phyloP scores from a whole-genome alignment of 2,888 invertebrate species.

The Thecophora atra region DNA sequence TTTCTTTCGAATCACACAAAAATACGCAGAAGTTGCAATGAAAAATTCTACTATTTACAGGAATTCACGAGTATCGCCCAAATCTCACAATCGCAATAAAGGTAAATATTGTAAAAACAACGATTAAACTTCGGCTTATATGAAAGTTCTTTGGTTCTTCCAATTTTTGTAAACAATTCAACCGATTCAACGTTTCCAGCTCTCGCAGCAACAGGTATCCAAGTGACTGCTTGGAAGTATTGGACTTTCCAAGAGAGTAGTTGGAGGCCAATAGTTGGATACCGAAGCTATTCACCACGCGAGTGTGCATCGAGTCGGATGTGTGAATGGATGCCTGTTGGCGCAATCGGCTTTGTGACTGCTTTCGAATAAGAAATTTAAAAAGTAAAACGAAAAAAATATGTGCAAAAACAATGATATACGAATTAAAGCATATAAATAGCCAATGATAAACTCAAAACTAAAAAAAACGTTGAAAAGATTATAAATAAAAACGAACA shows the following conservation, averaged over 20 bases:
- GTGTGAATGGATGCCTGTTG: slow-evolving; percentile 18
- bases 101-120: no score
- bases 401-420: neutral
- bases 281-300: slow-evolving; percentile 30
- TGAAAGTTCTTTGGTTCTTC: no score
- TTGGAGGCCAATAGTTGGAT: slow-evolving; percentile 20
- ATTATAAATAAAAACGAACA: neutral
- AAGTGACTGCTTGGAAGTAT: no score
- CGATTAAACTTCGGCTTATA: no score
- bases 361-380: neutral
- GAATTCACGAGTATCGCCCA: no score
- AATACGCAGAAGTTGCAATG: no score
- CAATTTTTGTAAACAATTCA: no score
- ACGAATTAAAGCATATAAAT: neutral
- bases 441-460: slow-evolving; percentile 4
- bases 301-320: slow-evolving; percentile 34
- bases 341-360: slow-evolving; percentile 3
- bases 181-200: no score
- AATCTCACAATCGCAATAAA: no score
- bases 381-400: slow-evolving; percentile 14
- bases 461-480: neutral
- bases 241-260: neutral
- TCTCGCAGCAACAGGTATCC: no score
- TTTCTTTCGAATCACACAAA: neutral
- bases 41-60: no score